phyloP scores from a whole-genome alignment of 2,888 invertebrate genomes.

The Bellardia bayeri region DNA sequence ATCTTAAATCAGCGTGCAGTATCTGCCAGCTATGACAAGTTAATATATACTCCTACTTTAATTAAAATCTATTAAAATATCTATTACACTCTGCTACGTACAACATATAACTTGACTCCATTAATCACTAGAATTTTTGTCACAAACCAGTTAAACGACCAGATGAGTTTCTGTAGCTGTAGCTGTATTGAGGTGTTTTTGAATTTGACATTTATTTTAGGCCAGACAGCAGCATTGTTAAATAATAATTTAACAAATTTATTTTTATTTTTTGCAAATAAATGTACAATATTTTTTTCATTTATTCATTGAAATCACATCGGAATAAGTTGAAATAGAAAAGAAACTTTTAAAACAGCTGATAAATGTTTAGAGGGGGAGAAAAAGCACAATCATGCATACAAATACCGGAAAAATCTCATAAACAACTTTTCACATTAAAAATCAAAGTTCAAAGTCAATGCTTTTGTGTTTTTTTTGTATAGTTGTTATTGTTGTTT shows the following conservation, averaged over 20 bases:
- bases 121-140: slow-evolving; percentile 66
- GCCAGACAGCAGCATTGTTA: slow-evolving; percentile 55
- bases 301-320: slow-evolving; percentile 40
- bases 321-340: slow-evolving; percentile 21
- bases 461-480: slow-evolving; percentile 51
- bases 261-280: not conserved
- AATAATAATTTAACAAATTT: slow-evolving; percentile 29
- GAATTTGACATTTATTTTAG: slow-evolving; percentile 66
- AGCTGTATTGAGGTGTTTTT: slow-evolving; percentile 16
- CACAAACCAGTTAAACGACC: slow-evolving; percentile 59
- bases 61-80: slow-evolving; percentile 44
- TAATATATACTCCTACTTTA: slow-evolving; percentile 54
- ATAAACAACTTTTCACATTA: slow-evolving; percentile 54
- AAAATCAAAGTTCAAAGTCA: slow-evolving; percentile 74
- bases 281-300: not conserved
- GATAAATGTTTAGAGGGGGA: slow-evolving; percentile 40
- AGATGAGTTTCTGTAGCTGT: slow-evolving; percentile 30
- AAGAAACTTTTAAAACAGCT: slow-evolving; percentile 61
- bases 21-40: slow-evolving; percentile 20
- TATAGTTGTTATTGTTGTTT: slow-evolving; percentile 22
- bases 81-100: slow-evolving; percentile 33
- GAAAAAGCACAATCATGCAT: slow-evolving; percentile 35
- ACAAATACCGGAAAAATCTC: slow-evolving; percentile 67
- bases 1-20: slow-evolving; percentile 24
- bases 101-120: slow-evolving; percentile 42